phyloP scores from a whole-genome alignment of 2,888 invertebrate genomes.

The Nemapogon koenigi region DNA sequence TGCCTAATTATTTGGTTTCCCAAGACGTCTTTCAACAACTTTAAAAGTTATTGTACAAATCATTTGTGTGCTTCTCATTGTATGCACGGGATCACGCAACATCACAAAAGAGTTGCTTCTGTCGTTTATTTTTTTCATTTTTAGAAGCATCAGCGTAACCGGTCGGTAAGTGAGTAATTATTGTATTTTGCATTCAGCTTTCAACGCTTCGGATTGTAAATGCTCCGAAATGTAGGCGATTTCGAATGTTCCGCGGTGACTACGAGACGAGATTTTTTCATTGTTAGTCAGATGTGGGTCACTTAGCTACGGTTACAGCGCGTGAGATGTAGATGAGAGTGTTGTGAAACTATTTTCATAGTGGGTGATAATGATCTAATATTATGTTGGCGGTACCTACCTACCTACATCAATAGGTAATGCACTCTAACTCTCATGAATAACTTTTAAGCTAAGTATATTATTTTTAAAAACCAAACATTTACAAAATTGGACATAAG shows the following conservation, averaged over 20 bases:
- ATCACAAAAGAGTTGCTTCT: constrained; percentile 5
- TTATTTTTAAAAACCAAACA: no score
- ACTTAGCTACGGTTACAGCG: constrained; percentile 10
- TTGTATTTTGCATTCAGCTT: constrained; percentile 9
- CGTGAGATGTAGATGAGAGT: constrained; percentile 8
- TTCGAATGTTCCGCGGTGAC: constrained; percentile 4
- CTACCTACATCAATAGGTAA: no score
- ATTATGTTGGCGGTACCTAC: no score
- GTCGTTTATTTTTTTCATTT: constrained; percentile 7
- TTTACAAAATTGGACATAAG: no score
- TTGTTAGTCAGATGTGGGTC: constrained; percentile 9
- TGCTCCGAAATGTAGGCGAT: not conserved
- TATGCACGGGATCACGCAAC: constrained; percentile 5
- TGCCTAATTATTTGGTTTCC: constrained; percentile 12
- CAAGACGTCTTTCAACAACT: constrained; percentile 7
- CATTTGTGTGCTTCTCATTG: constrained; percentile 1
- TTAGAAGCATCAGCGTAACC: constrained; percentile 10
- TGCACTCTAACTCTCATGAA: no score
- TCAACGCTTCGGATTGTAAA: constrained; percentile 7
- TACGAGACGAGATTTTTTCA: not conserved
- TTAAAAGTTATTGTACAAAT: constrained; percentile 2
- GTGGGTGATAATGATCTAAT: constrained; percentile 10
- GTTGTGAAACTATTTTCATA: constrained; percentile 10
- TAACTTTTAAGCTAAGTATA: no score
- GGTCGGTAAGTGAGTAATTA: constrained; percentile 9